Percentiles rank a stretch among this genome's conserved stretches.
Conservation (phyloP, 2,113 vertebrate genomes). For the Melanerpes formicivorus region DNA sequence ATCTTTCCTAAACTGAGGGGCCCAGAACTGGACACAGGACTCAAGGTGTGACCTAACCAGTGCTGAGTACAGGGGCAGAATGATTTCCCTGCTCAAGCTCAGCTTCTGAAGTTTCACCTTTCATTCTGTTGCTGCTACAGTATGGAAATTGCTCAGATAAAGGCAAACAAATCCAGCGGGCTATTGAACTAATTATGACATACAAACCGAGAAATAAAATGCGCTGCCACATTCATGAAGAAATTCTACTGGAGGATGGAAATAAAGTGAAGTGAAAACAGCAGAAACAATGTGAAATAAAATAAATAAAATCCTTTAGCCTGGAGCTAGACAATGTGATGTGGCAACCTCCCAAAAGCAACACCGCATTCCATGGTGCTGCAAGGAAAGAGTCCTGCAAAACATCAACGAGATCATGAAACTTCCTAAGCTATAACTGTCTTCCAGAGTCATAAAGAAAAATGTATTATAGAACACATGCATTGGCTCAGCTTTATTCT, state of each 20-base stretch:
- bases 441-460: not conserved
- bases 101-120: not conserved
- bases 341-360: conserved; percentile 42
- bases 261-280: conserved; percentile 71
- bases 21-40: no score
- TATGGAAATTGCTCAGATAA: not conserved
- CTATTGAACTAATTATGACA: not conserved
- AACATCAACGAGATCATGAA: not conserved
- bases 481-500: not conserved
- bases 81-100: not conserved
- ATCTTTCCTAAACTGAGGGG: no score
- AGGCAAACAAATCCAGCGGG: not conserved
- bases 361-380: not conserved
- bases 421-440: not conserved
- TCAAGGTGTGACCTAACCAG: no score
- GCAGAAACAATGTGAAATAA: conserved; percentile 72
- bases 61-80: no score
- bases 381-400: not conserved
- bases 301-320: conserved; percentile 58
- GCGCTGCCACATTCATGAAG: conserved; percentile 19
- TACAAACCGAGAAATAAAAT: conserved; percentile 1
- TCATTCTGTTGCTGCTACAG: not conserved
- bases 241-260: conserved; percentile 47
- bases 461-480: not conserved
- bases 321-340: conserved; percentile 30